phyloP scores from a whole-genome alignment of 2,888 invertebrate genomes.

The Hemistola chrysoprasaria region DNA sequence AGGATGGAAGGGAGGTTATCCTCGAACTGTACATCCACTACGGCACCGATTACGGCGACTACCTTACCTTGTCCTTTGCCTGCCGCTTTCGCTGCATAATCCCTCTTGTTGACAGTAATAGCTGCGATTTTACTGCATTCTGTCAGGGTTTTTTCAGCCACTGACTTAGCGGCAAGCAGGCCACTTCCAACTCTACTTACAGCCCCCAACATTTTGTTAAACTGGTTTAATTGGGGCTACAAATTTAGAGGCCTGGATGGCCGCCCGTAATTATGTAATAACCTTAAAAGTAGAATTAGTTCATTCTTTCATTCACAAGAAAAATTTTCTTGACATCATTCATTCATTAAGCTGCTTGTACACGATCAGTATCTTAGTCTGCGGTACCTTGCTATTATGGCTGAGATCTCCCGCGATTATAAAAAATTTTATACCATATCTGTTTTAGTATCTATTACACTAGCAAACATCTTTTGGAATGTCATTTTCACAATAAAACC shows the following conservation, averaged over 20 bases:
- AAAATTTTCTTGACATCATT: background rate
- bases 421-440: no score
- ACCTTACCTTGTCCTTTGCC: conserved; percentile 84
- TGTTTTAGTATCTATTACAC: no score
- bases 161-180: conserved; percentile 82
- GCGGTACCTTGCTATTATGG: no score
- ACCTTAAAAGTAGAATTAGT: conserved; percentile 43
- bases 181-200: conserved; percentile 83
- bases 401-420: no score
- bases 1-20: conserved; percentile 95
- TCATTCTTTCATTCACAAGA: background rate
- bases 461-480: no score
- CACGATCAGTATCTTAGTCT: conserved; percentile 1
- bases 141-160: conserved; percentile 80
- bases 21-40: conserved; percentile 98
- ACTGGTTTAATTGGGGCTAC: conserved; percentile 49
- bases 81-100: conserved; percentile 66
- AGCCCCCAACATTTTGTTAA: conserved; percentile 82
- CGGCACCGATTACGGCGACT: conserved; percentile 98
- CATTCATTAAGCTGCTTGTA: conserved; percentile 4
- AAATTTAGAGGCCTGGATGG: conserved; percentile 36
- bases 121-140: conserved; percentile 81
- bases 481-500: no score
- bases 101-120: conserved; percentile 62
- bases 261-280: conserved; percentile 72